Percentiles rank a stretch among this genome's conserved stretches.
phyloP scores from a whole-genome alignment of 2,888 invertebrate species.

The Tromatobia lineatoria region DNA sequence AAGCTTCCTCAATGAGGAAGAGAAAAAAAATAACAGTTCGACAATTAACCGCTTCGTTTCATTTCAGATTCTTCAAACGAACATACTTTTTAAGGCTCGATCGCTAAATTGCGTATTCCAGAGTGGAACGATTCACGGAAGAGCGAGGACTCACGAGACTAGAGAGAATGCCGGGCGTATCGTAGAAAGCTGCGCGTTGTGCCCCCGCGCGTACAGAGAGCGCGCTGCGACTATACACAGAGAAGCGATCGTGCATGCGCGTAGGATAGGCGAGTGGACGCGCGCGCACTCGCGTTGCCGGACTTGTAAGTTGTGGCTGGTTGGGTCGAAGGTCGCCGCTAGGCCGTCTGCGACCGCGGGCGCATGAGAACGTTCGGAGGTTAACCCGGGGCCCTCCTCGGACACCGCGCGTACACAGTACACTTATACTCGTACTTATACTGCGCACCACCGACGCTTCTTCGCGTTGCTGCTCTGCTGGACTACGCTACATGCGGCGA shows the following conservation, averaged over 20 bases:
- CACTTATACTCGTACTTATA: neutral
- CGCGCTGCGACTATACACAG: neutral
- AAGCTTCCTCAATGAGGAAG: too few species aligned
- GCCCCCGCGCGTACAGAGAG: slow-evolving; percentile 63
- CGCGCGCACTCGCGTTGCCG: slow-evolving; percentile 51
- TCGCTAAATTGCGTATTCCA: slow-evolving; percentile 35
- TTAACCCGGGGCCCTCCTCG: slow-evolving; percentile 59
- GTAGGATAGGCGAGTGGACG: slow-evolving; percentile 38
- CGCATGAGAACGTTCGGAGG: slow-evolving; percentile 78
- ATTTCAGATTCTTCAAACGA: neutral
- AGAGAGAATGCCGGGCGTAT: slow-evolving; percentile 49
- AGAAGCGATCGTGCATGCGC: neutral
- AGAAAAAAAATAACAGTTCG: too few species aligned
- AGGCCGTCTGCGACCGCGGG: slow-evolving; percentile 78
- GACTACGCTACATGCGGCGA: slow-evolving; percentile 76
- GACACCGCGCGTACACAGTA: neutral
- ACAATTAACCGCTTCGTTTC: neutral
- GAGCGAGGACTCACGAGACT: neutral
- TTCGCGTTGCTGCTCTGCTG: slow-evolving; percentile 30
- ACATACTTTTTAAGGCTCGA: neutral
- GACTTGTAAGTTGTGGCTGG: slow-evolving; percentile 81
- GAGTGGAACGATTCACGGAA: neutral
- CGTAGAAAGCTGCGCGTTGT: slow-evolving; percentile 76
- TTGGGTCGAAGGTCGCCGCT: slow-evolving; percentile 83
- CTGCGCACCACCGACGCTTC: slow-evolving; percentile 20